Evolutionary conservation across 1,140 invertebrate species (phyloP), one percentile per base, ranked within the genome.

Genomic region (Cherax destructor): DNA sequence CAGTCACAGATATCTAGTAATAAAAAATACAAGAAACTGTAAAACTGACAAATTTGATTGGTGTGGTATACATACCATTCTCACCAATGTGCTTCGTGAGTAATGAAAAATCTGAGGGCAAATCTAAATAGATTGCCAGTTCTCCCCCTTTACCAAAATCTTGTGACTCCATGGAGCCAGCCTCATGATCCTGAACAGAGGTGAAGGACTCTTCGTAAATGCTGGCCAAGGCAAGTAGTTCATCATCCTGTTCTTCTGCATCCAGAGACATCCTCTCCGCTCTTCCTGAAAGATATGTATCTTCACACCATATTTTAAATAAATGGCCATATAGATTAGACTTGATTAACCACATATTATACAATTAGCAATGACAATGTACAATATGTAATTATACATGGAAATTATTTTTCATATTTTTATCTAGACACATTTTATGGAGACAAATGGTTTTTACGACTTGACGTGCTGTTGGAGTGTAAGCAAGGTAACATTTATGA

Each of bases 181-280:
- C 76, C 24, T 91, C 89, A n/a, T 88, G 86, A 18, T 61, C 76
- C 61, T 85, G 50, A 3, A 41, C 61, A 5, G 83, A 79, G 24
- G 83, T 85, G 52, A 91, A 91, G 76, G 74, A 78, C 11, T 91
- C 89, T 59, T 85, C 83, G 16, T 91, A 91, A 13, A 91, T 91
- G 47, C 89, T 91, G 49, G 89, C 81, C 77, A 91, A 52, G 2
- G 76, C 89, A 61, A 91, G 89, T 24, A 91, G 47, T 78, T 91
- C 89, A 86, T 91, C 89, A 78, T 91, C 89, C 49, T 91, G 89
- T 41, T 84, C 83, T 52, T 91, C 89, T 41, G 81, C 76, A 80
- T 91, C 89, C 56, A 91, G 89, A 72, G 83, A 91, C 89, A 91
- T 91, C 41, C 49, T 90, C 88, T 86, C 30, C 10, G 59, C 61